Percentiles rank a stretch among this genome's conserved stretches.
These are phyloP conservation scores for Listronotus oregonensis DNA, from an alignment of 1,140 invertebrate genomes.

Conservation along the genomic window DNA sequence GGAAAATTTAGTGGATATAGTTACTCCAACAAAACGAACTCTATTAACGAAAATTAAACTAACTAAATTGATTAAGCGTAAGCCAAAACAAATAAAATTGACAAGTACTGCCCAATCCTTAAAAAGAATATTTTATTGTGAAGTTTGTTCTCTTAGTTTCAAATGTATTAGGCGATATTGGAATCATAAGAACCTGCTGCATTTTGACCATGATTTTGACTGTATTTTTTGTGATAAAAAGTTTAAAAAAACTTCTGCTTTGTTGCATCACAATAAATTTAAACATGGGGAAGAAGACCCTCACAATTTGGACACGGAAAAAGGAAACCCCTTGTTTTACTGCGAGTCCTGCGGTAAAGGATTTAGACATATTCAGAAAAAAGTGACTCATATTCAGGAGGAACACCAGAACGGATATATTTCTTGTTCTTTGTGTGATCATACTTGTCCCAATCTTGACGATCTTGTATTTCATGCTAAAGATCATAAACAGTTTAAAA, in stretches of 20 bases:
- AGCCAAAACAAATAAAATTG: neutral
- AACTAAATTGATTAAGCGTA: neutral
- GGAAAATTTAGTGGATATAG: no score
- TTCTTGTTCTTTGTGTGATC: constrained; percentile 5
- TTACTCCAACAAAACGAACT: no score
- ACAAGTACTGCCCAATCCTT: no score
- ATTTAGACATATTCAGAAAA: constrained; percentile 7
- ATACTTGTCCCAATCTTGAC: neutral
- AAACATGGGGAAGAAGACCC: neutral
- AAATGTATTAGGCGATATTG: constrained; percentile 1
- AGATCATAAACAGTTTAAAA: neutral
- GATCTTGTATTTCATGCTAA: constrained; percentile 8
- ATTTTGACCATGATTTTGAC: neutral
- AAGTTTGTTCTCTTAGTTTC: neutral
- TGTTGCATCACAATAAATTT: constrained; percentile 10
- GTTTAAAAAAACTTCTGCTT: constrained; percentile 6
- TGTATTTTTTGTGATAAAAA: constrained; percentile 10
- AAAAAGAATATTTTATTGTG: constrained; percentile 1
- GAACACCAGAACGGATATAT: constrained; percentile 6
- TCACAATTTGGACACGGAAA: neutral
- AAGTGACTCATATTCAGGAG: neutral
- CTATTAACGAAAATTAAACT: neutral
- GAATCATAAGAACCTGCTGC: constrained; percentile 5
- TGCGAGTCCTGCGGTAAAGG: constrained; percentile 7
- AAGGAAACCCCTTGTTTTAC: neutral